Evolutionary conservation across 2,797 vertebrate genomes (phyloP).

Genomic region (Pseudotriccus pelzelni): DNA sequence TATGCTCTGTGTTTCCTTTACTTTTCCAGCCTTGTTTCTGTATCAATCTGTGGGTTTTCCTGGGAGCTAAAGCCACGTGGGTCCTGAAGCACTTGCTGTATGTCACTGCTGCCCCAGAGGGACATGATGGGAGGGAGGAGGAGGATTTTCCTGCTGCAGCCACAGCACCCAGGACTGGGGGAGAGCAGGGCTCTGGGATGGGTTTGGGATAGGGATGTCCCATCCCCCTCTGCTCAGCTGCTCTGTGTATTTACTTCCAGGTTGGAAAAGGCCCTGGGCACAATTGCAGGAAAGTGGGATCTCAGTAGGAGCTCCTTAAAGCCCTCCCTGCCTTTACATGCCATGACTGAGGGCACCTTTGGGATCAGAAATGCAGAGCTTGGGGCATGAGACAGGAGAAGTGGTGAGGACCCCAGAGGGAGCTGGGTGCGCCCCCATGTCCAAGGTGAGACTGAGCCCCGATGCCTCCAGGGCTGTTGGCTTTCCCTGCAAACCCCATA

Average conservation of each 20-base stretch:
- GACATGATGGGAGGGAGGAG: neutral
- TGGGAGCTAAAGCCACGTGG: neutral
- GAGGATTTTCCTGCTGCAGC: neutral
- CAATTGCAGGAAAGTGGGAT: neutral
- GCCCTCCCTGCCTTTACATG: neutral
- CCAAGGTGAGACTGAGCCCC: neutral
- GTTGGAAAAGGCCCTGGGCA: neutral
- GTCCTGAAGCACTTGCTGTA: fast-evolving
- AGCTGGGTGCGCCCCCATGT: neutral
- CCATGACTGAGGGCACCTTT: neutral
- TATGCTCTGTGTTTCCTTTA: conserved; percentile 67
- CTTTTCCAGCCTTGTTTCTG: neutral
- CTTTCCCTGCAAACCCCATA: neutral
- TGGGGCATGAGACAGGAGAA: neutral
- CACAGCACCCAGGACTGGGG: neutral
- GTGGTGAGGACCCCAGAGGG: fast-evolving
- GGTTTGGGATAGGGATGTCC: neutral
- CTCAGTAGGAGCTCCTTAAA: neutral
- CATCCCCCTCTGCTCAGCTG: neutral
- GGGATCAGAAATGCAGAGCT: neutral
- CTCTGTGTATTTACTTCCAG: neutral
- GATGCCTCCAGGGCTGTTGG: neutral
- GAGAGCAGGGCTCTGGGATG: neutral
- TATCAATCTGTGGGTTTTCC: neutral
- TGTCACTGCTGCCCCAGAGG: neutral